phyloP scores from a whole-genome alignment of 2,888 invertebrate genomes.

The Heteromurus nitidus region DNA sequence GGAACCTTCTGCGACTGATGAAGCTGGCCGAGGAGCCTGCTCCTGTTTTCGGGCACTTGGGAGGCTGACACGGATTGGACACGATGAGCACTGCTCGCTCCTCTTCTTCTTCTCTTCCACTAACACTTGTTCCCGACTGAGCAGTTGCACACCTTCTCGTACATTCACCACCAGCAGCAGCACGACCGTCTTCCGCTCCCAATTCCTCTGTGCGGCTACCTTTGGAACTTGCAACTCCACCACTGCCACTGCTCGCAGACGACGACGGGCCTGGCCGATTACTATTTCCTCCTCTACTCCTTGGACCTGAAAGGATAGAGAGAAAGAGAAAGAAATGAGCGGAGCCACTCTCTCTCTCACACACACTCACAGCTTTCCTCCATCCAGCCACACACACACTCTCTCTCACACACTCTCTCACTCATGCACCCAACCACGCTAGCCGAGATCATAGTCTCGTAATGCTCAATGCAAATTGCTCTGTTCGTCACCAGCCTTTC shows the following conservation, averaged over 20 bases:
- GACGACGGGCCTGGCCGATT: slow-evolving; percentile 63
- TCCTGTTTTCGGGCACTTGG: background rate
- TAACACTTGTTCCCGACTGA: background rate
- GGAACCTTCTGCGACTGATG: slow-evolving; percentile 24
- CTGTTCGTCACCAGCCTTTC: background rate
- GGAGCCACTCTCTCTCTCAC: background rate
- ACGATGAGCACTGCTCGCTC: slow-evolving; percentile 6
- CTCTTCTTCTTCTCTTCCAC: slow-evolving; percentile 2
- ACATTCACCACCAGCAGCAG: slow-evolving; percentile 24
- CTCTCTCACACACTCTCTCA: background rate
- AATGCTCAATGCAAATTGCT: background rate
- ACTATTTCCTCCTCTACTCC: slow-evolving; percentile 14
- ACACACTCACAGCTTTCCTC: background rate
- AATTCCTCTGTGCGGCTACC: slow-evolving; percentile 58
- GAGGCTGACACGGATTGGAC: slow-evolving; percentile 20
- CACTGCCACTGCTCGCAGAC: slow-evolving; percentile 38
- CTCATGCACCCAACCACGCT: background rate
- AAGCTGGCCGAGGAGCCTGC: background rate
- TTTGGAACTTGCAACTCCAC: slow-evolving; percentile 19
- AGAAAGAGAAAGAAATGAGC: slow-evolving; percentile 4
- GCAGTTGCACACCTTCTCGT: slow-evolving; percentile 27
- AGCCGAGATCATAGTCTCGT: background rate
- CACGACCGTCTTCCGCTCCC: slow-evolving; percentile 57
- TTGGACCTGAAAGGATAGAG: slow-evolving; percentile 14
- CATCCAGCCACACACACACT: background rate